These are phyloP conservation scores for Cryptosula pallasiana DNA, from an alignment of 2,888 invertebrate species.

Conservation along the genomic window DNA sequence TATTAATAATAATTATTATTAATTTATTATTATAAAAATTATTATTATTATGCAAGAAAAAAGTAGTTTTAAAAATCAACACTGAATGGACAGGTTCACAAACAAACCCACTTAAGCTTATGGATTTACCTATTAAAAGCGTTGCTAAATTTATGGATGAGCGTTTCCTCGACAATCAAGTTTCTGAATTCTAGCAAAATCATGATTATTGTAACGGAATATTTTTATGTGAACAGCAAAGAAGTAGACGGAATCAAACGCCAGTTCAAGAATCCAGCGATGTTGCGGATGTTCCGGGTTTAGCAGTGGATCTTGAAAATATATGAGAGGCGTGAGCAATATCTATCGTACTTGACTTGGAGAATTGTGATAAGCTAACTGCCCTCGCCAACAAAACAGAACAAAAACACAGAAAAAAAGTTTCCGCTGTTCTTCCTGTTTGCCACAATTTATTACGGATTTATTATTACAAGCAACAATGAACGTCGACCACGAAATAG, in stretches of 20 bases:
- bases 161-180: constrained; percentile 94
- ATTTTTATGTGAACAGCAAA: too few species aligned
- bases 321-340: too few species aligned
- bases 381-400: too few species aligned
- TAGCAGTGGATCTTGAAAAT: neutral
- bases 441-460: too few species aligned
- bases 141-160: constrained; percentile 91
- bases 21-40: too few species aligned
- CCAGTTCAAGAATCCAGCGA: neutral
- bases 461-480: constrained; percentile 29
- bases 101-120: neutral
- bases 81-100: too few species aligned
- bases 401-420: too few species aligned
- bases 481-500: constrained; percentile 42
- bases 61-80: too few species aligned
- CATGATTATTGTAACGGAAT: constrained; percentile 40
- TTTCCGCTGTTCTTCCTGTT: neutral
- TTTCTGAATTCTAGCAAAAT: constrained; percentile 90
- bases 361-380: too few species aligned
- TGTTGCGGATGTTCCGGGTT: neutral
- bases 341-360: too few species aligned
- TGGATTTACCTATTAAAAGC: constrained; percentile 77
- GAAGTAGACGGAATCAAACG: neutral
- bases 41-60: too few species aligned
- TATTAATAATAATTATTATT: neutral